Conservation (phyloP, 2,888 invertebrate genomes). For the Dolichomitus sp. region DNA sequence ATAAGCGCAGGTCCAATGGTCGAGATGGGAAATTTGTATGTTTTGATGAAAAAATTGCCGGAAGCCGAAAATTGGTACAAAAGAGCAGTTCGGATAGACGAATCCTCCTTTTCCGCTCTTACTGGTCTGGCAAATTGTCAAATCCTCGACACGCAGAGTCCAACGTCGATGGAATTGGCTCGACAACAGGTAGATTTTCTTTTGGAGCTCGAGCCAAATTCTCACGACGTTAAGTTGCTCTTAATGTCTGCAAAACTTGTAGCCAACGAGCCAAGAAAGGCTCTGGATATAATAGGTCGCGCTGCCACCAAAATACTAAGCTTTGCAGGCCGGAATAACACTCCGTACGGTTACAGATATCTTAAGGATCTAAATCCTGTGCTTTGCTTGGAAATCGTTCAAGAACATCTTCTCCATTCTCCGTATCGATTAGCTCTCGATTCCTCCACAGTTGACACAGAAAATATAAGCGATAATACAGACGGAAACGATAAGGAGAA, state of each 20-base stretch:
- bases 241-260: conserved; percentile 91
- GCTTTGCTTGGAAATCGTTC: conserved; percentile 93
- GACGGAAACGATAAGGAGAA: conserved; percentile 21
- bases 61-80: conserved; percentile 94
- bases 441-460: conserved; percentile 11
- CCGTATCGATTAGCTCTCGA: conserved; percentile 88
- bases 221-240: conserved; percentile 90
- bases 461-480: conserved; percentile 30
- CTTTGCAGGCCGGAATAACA: conserved; percentile 84
- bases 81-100: conserved; percentile 94
- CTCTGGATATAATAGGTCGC: conserved; percentile 89
- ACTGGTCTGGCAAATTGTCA: conserved; percentile 95
- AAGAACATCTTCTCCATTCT: conserved; percentile 92
- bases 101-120: conserved; percentile 93
- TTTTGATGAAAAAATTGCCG: conserved; percentile 91
- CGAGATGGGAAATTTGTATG: conserved; percentile 94
- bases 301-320: conserved; percentile 88
- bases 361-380: conserved; percentile 94
- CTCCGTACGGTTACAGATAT: conserved; percentile 92
- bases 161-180: conserved; percentile 89
- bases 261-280: conserved; percentile 87
- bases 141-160: conserved; percentile 88
- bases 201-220: conserved; percentile 92
- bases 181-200: conserved; percentile 95
- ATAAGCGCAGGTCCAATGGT: conserved; percentile 89